Base-by-base conservation (phyloP, 2,113 vertebrate genomes). In the Narcine bancroftii region DNA sequence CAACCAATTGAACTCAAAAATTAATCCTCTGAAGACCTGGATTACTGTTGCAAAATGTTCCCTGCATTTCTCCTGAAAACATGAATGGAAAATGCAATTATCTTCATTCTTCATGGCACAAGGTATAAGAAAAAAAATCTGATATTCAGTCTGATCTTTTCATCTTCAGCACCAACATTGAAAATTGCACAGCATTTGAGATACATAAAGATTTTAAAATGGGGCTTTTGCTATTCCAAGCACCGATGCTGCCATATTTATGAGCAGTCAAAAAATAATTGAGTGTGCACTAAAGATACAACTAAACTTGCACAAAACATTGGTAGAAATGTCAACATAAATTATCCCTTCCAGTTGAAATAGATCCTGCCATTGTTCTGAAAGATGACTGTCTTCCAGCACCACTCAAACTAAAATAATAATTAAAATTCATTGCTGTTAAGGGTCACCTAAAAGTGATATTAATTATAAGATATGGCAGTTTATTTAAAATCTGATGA, bases 311-410 rank as follows among this genome's bases (percentile, higher is more conserved):
- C 95, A 94, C 96, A 95, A 96, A 95, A 96, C 94, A 94, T 94
- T 95, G 95, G 95, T 95, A 95, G 96, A 96, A 96, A 96, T 95
- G 95, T 95, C 95, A 96, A 93, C 93, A 95, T 96, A 96, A 96
- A 96, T 96, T 95, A 95, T 95, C 94, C 95, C 93, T 94, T 96
- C 94, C 94, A 94, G 95, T 95, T 96, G 95, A 96, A 95, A 96
- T 95, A 96, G 94, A 92, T 0, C 0, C 93, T 95, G 94, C 94
- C 95, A 95, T 93, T 94, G 93, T 93, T 95, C 93, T 94, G 94
- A 95, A 93, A 96, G 94, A 95, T 95, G 96, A 96, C 95, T 94
- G 94, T 92, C 95, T 96, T 96, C 95, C 95, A 95, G 95, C 95
- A 93, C 93, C 94, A 92, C 93, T 95, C 95, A 95, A 96, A 96